phyloP scores from a whole-genome alignment of 2,888 invertebrate genomes.

The Tridacna gigas region DNA sequence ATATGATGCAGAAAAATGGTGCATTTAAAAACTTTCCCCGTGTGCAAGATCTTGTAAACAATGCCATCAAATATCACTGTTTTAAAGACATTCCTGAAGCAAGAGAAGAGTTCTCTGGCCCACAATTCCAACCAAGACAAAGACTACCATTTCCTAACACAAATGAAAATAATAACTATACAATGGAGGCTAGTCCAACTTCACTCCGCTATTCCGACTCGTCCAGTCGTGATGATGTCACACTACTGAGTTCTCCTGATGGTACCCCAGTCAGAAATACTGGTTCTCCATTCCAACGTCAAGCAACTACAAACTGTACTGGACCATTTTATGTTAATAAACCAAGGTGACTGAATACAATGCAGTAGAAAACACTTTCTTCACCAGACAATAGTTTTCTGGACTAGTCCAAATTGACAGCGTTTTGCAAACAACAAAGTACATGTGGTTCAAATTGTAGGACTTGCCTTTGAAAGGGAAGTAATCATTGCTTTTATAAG shows the following conservation, averaged over 20 bases:
- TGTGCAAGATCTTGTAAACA: constrained; percentile 76
- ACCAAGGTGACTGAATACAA: constrained; percentile 39
- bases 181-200: constrained; percentile 63
- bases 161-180: constrained; percentile 62
- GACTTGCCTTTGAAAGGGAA: no score
- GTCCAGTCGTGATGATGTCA: constrained; percentile 61
- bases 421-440: no score
- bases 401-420: no score
- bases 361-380: background rate
- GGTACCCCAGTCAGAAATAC: constrained; percentile 40
- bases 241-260: constrained; percentile 50
- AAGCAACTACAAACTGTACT: background rate
- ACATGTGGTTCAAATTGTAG: no score
- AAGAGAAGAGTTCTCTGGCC: constrained; percentile 75
- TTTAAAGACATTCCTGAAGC: constrained; percentile 81
- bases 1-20: constrained; percentile 79
- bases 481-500: no score
- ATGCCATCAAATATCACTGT: constrained; percentile 79
- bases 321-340: constrained; percentile 52
- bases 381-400: no score
- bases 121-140: constrained; percentile 68
- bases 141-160: constrained; percentile 38
- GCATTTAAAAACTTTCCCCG: constrained; percentile 81
- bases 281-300: constrained; percentile 23
- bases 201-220: constrained; percentile 65